Conservation (phyloP, 2,797 vertebrate species). For the Rhynchonycteris naso region DNA sequence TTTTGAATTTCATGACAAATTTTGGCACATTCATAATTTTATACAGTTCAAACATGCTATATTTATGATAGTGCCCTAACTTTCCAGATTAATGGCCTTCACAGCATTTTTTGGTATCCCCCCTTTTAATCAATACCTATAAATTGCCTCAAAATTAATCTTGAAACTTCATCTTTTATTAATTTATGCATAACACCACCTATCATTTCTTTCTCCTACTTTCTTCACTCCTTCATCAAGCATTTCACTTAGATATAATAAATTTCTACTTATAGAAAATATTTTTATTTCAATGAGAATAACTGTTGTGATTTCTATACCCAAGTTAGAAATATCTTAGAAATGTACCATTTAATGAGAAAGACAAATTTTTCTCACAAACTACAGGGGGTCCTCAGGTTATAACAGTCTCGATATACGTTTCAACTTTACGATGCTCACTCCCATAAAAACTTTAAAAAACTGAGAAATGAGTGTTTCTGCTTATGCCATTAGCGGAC, state of each 20-base stretch:
- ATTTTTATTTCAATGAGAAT: background rate
- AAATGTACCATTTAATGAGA: background rate
- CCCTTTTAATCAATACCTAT: slow-evolving; percentile 41
- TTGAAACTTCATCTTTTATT: slow-evolving; percentile 50
- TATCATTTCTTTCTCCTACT: background rate
- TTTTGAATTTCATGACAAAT: background rate
- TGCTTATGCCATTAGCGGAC: too few species aligned
- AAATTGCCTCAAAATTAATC: slow-evolving; percentile 51
- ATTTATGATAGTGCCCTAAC: background rate
- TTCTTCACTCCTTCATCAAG: slow-evolving; percentile 31
- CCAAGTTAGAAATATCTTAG: background rate
- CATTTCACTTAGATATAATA: slow-evolving; percentile 1
- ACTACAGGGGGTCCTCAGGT: too few species aligned
- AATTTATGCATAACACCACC: slow-evolving; percentile 45
- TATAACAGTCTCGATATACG: too few species aligned
- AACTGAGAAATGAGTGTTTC: too few species aligned
- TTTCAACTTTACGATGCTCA: too few species aligned
- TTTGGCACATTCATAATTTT: background rate
- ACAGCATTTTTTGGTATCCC: background rate
- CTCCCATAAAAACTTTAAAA: too few species aligned
- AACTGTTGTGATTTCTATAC: background rate
- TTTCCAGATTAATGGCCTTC: background rate
- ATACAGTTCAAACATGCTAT: background rate
- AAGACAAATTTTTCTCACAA: background rate
- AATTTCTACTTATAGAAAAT: background rate